Evolutionary conservation across 2,888 invertebrate genomes (phyloP).

Genomic region (Odiellus spinosus): DNA sequence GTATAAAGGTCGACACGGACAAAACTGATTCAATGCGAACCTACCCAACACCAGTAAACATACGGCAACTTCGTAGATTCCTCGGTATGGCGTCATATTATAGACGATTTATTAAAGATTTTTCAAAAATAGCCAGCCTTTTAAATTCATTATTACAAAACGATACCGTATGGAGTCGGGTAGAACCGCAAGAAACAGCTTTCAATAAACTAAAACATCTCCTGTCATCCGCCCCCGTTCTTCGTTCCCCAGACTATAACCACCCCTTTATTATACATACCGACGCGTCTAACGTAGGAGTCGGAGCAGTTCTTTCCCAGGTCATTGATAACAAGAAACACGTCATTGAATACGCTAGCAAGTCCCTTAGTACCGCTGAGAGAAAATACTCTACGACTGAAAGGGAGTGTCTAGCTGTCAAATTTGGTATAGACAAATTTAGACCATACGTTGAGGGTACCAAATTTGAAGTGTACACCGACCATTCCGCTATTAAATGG

Average conservation of each 20-base stretch:
- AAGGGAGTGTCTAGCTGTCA: conserved; percentile 27
- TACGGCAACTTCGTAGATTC: neutral
- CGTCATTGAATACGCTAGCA: conserved; percentile 19
- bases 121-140: neutral
- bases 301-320: neutral
- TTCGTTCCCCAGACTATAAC: neutral
- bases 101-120: neutral
- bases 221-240: no score
- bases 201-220: no score
- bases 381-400: conserved; percentile 30
- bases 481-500: conserved; percentile 35
- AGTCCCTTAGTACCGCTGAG: conserved; percentile 23
- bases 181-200: no score
- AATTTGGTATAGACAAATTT: conserved; percentile 29
- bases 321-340: neutral
- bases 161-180: neutral
- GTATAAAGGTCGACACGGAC: neutral
- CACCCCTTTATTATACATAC: neutral
- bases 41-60: neutral
- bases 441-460: conserved; percentile 29
- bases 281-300: neutral
- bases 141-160: neutral
- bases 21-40: neutral
- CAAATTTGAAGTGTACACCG: conserved; percentile 27
- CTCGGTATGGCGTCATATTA: neutral